Conservation (phyloP, 2,888 invertebrate genomes). For the Drosophila gaucha region DNA sequence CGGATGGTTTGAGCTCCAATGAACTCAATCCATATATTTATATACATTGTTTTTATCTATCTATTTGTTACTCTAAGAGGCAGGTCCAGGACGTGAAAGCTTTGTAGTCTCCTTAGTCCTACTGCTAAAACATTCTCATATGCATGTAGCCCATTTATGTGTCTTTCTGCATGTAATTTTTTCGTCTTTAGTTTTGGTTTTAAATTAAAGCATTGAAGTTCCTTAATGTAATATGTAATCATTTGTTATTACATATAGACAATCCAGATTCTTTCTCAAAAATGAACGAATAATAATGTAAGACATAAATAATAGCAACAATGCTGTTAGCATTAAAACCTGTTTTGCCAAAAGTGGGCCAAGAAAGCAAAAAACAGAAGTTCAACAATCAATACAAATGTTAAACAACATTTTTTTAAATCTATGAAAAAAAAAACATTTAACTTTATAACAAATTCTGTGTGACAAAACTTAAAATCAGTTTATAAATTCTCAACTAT, state of each 20-base stretch:
- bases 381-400: conserved; percentile 54
- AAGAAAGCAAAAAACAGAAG: conserved; percentile 48
- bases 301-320: conserved; percentile 61
- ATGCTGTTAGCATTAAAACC: conserved; percentile 49
- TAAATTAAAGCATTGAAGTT: conserved; percentile 62
- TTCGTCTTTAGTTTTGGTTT: too few relatives aligned
- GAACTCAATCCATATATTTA: too few relatives aligned
- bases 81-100: too few relatives aligned
- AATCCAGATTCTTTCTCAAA: conserved; percentile 69
- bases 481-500: conserved; percentile 67
- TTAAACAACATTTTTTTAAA: conserved; percentile 47
- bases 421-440: conserved; percentile 30
- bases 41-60: too few relatives aligned
- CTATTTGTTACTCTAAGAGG: too few relatives aligned
- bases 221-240: conserved; percentile 62
- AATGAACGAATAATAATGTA: conserved; percentile 66
- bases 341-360: conserved; percentile 26
- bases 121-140: too few relatives aligned
- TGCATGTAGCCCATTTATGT: too few relatives aligned
- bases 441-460: conserved; percentile 55
- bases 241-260: conserved; percentile 53
- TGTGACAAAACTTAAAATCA: conserved; percentile 47
- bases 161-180: too few relatives aligned
- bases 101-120: too few relatives aligned
- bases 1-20: too few relatives aligned